Percentiles rank a stretch among this genome's conserved stretches.
phyloP scores from a whole-genome alignment of 2,113 vertebrate genomes.

The Sylvilagus bachmani region DNA sequence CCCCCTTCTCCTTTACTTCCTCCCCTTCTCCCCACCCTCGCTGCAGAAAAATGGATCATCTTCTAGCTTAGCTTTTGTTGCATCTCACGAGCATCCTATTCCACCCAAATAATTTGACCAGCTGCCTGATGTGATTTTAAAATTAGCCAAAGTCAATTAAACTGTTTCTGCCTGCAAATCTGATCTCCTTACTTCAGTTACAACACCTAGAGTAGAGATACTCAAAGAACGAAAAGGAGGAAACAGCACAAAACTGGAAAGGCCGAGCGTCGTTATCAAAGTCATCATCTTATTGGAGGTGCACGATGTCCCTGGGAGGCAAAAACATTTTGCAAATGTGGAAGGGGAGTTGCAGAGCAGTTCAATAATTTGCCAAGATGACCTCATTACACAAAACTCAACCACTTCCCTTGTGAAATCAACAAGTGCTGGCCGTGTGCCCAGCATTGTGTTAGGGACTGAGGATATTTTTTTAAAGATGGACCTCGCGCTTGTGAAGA shows the following conservation, averaged over 20 bases:
- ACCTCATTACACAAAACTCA: constrained; percentile 71
- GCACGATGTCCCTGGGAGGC: constrained; percentile 55
- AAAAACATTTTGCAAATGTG: constrained; percentile 60
- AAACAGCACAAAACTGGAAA: constrained; percentile 42
- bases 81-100: constrained; percentile 6
- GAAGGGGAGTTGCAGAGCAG: constrained; percentile 40
- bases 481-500: constrained; percentile 48
- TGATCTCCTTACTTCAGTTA: constrained; percentile 51
- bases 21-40: background rate
- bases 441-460: constrained; percentile 65
- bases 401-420: constrained; percentile 67
- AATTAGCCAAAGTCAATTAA: constrained; percentile 27
- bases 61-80: constrained; percentile 29
- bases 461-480: constrained; percentile 13
- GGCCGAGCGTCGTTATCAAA: constrained; percentile 49
- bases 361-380: constrained; percentile 61
- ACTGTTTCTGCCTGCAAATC: background rate
- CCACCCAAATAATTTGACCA: constrained; percentile 27
- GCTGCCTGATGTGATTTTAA: background rate
- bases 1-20: background rate
- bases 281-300: constrained; percentile 56
- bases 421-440: constrained; percentile 72
- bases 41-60: background rate
- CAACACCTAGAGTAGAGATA: constrained; percentile 27
- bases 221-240: constrained; percentile 24